Evolutionary conservation across 2,113 vertebrate genomes (phyloP).

Genomic region (Eudyptes chrysolophus): DNA sequence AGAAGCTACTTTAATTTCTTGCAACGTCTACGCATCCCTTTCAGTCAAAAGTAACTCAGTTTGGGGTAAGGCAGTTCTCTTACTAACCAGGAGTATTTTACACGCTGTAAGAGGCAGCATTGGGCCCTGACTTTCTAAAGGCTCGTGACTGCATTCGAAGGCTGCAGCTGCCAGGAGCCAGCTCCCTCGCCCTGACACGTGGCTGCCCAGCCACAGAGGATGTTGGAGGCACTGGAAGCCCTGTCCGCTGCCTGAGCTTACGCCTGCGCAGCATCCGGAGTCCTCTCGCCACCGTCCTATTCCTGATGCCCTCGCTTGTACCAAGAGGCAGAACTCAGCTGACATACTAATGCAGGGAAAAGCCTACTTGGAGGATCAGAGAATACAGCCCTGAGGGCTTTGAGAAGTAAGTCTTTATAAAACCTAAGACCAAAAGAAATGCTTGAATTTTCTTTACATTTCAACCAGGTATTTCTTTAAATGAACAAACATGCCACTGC

Average conservation of each 20-base stretch:
- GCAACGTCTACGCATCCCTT: neutral
- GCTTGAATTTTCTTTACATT: conserved; percentile 23
- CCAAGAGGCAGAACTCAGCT: neutral
- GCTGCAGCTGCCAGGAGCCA: neutral
- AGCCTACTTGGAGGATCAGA: neutral
- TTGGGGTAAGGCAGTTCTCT: neutral
- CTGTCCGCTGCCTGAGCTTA: neutral
- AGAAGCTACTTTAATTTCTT: neutral
- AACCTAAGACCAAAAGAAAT: neutral
- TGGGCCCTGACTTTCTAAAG: neutral
- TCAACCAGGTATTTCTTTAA: neutral
- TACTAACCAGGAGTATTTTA: neutral
- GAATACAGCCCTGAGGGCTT: neutral
- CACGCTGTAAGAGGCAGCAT: neutral
- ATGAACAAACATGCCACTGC: neutral
- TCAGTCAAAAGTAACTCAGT: neutral
- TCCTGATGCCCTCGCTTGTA: neutral
- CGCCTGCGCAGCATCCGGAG: neutral
- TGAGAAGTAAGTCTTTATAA: conserved; percentile 8
- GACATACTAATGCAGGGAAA: neutral
- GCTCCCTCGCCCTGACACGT: neutral
- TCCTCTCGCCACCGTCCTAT: neutral
- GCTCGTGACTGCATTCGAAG: fast-evolving
- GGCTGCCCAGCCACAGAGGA: neutral
- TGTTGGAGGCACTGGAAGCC: neutral